Base-by-base conservation (phyloP, 2,113 vertebrate genomes). In the Natator depressus region DNA sequence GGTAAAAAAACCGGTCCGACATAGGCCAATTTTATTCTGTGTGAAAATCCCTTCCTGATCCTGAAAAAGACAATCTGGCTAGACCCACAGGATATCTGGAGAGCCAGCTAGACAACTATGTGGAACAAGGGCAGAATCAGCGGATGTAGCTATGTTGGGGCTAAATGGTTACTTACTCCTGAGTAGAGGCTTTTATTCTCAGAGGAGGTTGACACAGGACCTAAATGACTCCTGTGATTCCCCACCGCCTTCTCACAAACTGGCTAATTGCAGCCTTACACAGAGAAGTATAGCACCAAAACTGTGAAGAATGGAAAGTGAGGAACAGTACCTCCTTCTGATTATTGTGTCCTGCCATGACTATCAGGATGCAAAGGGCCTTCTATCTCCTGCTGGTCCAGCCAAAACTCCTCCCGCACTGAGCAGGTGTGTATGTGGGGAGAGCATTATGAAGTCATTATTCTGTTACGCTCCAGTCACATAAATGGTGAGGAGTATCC, bases 1-100 rank as follows among this genome's bases (percentile, higher is more conserved):
- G 57, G 80, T 80, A 94, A 95, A 96, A 97, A 96, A 96, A 96
- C 7, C 81, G 93, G 79, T 25, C 75, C 85, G 75, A 57, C 83
- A 84, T n/a, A 87, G 92, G 57, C 76, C 80, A 76, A 3, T 49
- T 91, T 89, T 78, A 75, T 91, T 85, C 53, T 79, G 49, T 46
- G 35, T 87, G 82, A 57, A 84, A 46, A 11, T 31, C 27, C 6
- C 8, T 25, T 91, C 59, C 35, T 27, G 80, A 0, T 88, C 22
- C 62, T 93, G 3, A 78, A 54, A 29, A 2, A 65, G 62, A 6
- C 62, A 65, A 14, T 65, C 31, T 35, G 16, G 31, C 16, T n/a
- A 88, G 72, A 65, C n/a, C 10, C 10, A 13, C 89, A 90, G 80
- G 2, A 22, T 57, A 83, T 25, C 27, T 84, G 72, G 88, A 50